These are phyloP conservation scores for Festucalex cinctus DNA, from an alignment of 2,113 vertebrate species.

Conservation along the genomic window DNA sequence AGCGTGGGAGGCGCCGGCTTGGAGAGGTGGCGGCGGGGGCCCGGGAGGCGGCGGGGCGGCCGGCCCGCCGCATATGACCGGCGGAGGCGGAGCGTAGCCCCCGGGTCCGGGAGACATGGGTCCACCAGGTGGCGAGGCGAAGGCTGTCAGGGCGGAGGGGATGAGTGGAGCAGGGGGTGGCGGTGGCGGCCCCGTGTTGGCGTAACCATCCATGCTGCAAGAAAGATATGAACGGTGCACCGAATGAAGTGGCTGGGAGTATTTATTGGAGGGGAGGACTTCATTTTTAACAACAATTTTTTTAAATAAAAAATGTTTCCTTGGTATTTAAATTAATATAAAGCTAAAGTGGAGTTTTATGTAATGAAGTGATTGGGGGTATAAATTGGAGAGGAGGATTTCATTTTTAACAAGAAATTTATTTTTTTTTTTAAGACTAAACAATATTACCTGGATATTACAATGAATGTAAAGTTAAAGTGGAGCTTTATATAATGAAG, in stretches of 20 bases:
- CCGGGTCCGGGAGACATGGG: slow-evolving; percentile 69
- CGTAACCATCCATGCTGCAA: slow-evolving; percentile 87
- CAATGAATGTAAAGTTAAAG: too few species aligned
- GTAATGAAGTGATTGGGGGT: too few species aligned
- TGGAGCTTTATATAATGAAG: too few species aligned
- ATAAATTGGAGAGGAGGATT: too few species aligned
- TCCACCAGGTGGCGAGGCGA: slow-evolving; percentile 86
- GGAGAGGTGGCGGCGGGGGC: slow-evolving; percentile 83
- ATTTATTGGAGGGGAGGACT: too few species aligned
- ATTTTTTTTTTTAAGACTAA: too few species aligned
- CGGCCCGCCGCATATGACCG: slow-evolving; percentile 73
- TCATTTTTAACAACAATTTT: background rate
- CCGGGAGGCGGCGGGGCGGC: slow-evolving; percentile 84
- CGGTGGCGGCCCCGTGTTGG: slow-evolving; percentile 81
- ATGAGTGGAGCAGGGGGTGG: slow-evolving; percentile 86
- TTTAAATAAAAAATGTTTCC: too few species aligned
- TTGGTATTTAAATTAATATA: too few species aligned
- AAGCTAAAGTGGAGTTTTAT: too few species aligned
- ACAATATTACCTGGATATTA: too few species aligned
- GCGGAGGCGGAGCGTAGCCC: slow-evolving; percentile 72
- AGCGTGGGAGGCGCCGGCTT: slow-evolving; percentile 72
- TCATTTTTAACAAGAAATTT: too few species aligned
- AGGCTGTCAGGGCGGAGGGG: slow-evolving; percentile 92
- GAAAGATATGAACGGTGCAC: slow-evolving; percentile 17
- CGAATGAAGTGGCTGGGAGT: background rate